phyloP scores from a whole-genome alignment of 2,113 vertebrate genomes.

The Buteo buteo region DNA sequence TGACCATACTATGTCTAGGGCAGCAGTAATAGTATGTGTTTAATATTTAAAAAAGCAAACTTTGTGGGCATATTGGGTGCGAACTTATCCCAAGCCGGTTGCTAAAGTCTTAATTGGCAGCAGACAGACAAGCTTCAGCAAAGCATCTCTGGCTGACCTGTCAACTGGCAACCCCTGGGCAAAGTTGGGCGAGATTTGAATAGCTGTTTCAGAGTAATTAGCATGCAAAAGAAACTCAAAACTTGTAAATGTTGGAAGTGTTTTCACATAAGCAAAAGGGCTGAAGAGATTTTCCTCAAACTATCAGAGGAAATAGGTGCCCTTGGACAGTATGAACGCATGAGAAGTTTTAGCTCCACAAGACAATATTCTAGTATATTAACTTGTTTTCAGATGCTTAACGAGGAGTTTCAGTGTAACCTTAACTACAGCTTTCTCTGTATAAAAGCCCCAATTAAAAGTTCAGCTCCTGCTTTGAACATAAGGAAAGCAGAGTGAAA shows the following conservation, averaged over 20 bases:
- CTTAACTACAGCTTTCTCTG: conserved; percentile 47
- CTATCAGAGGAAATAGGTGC: not conserved
- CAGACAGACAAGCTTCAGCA: not conserved
- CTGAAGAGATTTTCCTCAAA: not conserved
- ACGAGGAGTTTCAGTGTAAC: conserved; percentile 8
- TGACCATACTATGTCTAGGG: not conserved
- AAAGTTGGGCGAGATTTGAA: not conserved
- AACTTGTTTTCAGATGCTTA: conserved; percentile 54
- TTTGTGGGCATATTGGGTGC: not conserved
- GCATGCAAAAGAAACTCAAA: not conserved
- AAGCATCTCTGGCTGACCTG: not conserved
- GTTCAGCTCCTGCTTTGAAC: conserved; percentile 54
- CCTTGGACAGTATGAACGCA: not conserved
- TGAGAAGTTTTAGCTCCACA: not conserved
- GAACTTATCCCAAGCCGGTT: not conserved
- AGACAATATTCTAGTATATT: not conserved
- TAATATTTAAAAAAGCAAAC: not conserved
- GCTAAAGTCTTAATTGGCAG: not conserved
- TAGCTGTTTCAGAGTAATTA: not conserved
- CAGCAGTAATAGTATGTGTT: not conserved
- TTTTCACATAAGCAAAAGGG: not conserved
- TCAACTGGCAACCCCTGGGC: not conserved
- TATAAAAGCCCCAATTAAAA: conserved; percentile 54
- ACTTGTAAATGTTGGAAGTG: not conserved
- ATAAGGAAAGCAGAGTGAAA: conserved; percentile 35